Evolutionary conservation across 2,888 invertebrate genomes (phyloP).

Genomic region (Ypsolopha scabrella): DNA sequence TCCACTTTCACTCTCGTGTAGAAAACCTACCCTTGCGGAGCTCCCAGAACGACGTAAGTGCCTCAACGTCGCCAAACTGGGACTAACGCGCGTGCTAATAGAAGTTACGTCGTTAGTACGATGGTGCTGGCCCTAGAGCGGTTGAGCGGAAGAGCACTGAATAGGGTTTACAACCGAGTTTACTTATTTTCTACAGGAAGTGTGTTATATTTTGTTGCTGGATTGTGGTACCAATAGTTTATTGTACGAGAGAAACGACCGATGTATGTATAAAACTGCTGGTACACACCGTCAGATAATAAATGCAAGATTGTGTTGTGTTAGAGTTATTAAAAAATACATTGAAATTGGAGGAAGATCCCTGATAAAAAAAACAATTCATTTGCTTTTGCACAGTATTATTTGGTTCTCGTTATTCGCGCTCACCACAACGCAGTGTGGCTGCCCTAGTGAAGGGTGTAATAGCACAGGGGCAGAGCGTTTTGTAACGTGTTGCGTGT

Average conservation of each 20-base stretch:
- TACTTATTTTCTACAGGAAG: no score
- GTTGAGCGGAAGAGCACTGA: constrained; percentile 26
- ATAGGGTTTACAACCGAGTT: constrained; percentile 1
- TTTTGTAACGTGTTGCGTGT: constrained; percentile 28
- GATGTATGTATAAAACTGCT: no score
- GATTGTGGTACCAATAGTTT: no score
- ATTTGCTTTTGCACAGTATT: no score
- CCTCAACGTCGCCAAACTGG: not conserved
- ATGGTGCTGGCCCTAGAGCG: not conserved
- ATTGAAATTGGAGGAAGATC: no score
- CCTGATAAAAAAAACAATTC: no score
- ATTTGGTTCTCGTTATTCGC: not conserved
- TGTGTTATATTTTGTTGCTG: no score
- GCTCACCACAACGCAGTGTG: not conserved
- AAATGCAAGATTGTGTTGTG: no score
- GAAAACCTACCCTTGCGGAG: not conserved
- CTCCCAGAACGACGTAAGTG: not conserved
- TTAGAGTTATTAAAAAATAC: no score
- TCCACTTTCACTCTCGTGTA: constrained; percentile 58
- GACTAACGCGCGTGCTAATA: not conserved
- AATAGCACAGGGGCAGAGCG: constrained; percentile 32
- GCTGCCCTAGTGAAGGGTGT: constrained; percentile 37
- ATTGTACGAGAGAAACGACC: no score
- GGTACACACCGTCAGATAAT: no score
- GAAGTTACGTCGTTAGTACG: not conserved